Conservation (phyloP, 2,888 invertebrate species). For the Aphidoletes aphidimyza region DNA sequence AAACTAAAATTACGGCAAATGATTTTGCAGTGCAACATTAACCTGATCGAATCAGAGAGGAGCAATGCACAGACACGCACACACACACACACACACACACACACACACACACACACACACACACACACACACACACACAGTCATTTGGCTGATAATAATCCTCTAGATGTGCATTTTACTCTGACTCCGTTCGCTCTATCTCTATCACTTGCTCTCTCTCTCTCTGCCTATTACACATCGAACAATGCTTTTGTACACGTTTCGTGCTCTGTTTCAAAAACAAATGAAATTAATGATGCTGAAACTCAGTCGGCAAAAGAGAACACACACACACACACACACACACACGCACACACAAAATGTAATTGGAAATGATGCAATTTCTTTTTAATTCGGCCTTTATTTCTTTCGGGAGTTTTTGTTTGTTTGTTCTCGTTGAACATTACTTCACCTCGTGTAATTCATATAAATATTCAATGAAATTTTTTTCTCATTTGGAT, state of each 20-base stretch:
- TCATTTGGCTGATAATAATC: background rate
- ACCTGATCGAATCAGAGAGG: background rate
- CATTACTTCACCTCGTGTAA: constrained; percentile 1
- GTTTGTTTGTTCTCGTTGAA: background rate
- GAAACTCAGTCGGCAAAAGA: background rate
- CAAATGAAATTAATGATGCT: constrained; percentile 51
- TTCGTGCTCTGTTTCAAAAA: constrained; percentile 20
- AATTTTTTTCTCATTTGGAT: background rate
- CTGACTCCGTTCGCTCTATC: background rate
- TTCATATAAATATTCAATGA: constrained; percentile 17
- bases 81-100: background rate
- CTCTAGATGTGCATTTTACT: background rate
- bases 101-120: background rate
- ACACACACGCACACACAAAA: background rate
- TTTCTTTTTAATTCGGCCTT: constrained; percentile 10
- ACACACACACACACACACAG: background rate
- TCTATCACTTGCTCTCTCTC: background rate
- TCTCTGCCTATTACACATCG: background rate
- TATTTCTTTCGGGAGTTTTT: no score
- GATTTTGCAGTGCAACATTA: background rate
- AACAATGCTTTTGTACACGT: background rate
- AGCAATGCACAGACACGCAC: no score
- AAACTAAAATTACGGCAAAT: background rate
- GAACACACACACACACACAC: background rate
- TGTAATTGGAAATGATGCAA: constrained; percentile 20